Evolutionary conservation across 2,888 invertebrate species (phyloP).

Genomic region (Corbicula japonica): DNA sequence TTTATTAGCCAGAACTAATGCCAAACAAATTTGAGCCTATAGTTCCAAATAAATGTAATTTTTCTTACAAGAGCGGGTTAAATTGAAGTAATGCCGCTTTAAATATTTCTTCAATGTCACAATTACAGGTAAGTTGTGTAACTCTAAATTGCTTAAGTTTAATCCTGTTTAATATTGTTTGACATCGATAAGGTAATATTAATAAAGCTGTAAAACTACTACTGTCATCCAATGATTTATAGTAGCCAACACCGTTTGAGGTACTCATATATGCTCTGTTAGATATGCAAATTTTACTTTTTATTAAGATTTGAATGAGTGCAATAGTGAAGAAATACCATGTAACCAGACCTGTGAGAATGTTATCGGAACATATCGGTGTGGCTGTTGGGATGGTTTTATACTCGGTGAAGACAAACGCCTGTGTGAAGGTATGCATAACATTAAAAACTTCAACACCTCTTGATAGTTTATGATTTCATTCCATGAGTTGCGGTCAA

Average conservation of each 20-base stretch:
- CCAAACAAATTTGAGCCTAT: too few relatives aligned
- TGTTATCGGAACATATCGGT: slow-evolving; percentile 28
- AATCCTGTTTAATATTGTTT: background rate
- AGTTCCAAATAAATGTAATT: too few relatives aligned
- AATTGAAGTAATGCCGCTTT: too few relatives aligned
- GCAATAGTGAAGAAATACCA: background rate
- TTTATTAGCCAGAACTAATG: too few relatives aligned
- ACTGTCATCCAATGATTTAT: background rate
- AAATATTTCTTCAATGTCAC: too few relatives aligned
- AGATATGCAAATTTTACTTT: background rate
- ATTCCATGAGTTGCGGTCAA: too few relatives aligned
- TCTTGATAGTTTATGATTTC: too few relatives aligned
- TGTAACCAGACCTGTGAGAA: slow-evolving; percentile 33
- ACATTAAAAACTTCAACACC: too few relatives aligned
- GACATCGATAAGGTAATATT: background rate
- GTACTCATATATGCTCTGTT: background rate
- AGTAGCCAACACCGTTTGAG: background rate
- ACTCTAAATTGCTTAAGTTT: background rate
- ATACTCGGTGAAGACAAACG: slow-evolving; percentile 9
- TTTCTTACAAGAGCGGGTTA: too few relatives aligned
- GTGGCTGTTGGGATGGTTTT: slow-evolving; percentile 31
- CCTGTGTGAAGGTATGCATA: slow-evolving; percentile 17
- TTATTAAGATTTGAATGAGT: slow-evolving; percentile 45
- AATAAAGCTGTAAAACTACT: background rate
- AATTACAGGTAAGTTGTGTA: too few relatives aligned